Evolutionary conservation across 2,888 invertebrate genomes (phyloP).

Genomic region (Zaprionus lineosus): DNA sequence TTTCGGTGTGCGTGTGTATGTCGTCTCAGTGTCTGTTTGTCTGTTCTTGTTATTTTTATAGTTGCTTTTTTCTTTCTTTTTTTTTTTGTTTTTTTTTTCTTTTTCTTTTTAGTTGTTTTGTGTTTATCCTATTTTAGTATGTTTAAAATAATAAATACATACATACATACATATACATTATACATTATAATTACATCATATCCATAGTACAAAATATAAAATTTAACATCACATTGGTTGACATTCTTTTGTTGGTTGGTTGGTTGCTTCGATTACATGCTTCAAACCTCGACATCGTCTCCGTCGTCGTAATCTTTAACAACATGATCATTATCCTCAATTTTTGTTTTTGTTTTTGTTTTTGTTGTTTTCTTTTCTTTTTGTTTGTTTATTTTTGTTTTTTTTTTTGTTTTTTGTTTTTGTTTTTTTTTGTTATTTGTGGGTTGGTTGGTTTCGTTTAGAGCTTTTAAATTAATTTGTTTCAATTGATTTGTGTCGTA

Average conservation of each 20-base stretch:
- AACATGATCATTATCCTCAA: slow-evolving; percentile 8
- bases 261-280: slow-evolving; percentile 73
- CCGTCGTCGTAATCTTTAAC: slow-evolving; percentile 5
- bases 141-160: slow-evolving; percentile 74
- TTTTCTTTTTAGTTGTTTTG: slow-evolving; percentile 27
- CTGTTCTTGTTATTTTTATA: slow-evolving; percentile 4
- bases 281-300: slow-evolving; percentile 19
- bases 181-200: slow-evolving; percentile 73
- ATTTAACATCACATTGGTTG: slow-evolving; percentile 77
- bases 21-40: slow-evolving; percentile 19
- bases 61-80: slow-evolving; percentile 23
- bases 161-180: slow-evolving; percentile 66
- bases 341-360: slow-evolving; percentile 3
- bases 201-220: slow-evolving; percentile 77
- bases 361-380: slow-evolving; percentile 12
- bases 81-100: slow-evolving; percentile 21
- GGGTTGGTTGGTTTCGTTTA: slow-evolving; percentile 69
- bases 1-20: slow-evolving; percentile 49
- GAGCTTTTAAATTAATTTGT: slow-evolving; percentile 47
- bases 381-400: slow-evolving; percentile 30
- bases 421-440: slow-evolving; percentile 42
- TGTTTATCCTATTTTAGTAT: slow-evolving; percentile 65
- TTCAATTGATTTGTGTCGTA: slow-evolving; percentile 41
- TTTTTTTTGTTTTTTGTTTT: slow-evolving; percentile 23
- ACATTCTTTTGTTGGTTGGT: slow-evolving; percentile 78